phyloP scores from a whole-genome alignment of 2,797 vertebrate genomes.

The Gephyroberyx darwinii region DNA sequence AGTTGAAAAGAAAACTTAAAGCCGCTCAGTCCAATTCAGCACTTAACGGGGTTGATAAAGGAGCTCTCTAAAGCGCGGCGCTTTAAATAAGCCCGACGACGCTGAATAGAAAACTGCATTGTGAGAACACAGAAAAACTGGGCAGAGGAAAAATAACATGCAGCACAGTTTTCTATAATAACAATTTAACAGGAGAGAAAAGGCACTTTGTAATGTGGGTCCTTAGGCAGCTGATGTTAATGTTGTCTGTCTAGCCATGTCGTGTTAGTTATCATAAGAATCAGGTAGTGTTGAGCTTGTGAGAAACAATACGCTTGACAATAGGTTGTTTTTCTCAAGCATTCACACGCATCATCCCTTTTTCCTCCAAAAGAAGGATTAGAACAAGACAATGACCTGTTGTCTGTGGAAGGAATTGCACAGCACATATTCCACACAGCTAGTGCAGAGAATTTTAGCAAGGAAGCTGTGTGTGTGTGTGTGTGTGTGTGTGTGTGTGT shows the following conservation, averaged over 20 bases:
- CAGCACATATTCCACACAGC: conserved; percentile 49
- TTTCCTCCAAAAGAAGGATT: conserved; percentile 66
- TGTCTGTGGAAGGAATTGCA: conserved; percentile 63
- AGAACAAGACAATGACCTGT: conserved; percentile 66
- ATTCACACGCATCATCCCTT: conserved; percentile 36
- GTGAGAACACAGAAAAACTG: not conserved
- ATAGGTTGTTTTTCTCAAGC: conserved; percentile 38
- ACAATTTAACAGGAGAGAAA: conserved; percentile 18
- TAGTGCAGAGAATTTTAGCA: conserved; percentile 61
- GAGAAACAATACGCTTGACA: conserved; percentile 37
- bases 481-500: conserved; percentile 32
- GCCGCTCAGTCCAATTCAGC: conserved; percentile 48
- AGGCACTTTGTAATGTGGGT: conserved; percentile 23
- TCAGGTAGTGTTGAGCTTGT: conserved; percentile 30
- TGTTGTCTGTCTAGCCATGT: conserved; percentile 29
- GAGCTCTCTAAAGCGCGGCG: conserved; percentile 38
- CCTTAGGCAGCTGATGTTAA: conserved; percentile 40
- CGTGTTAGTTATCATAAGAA: conserved; percentile 32
- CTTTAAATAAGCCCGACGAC: conserved; percentile 18
- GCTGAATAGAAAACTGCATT: conserved; percentile 22
- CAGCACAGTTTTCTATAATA: conserved; percentile 16
- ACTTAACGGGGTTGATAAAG: conserved; percentile 53
- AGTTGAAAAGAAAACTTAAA: conserved; percentile 41
- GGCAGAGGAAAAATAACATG: not conserved
- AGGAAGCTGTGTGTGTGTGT: conserved; percentile 42